Base-by-base conservation (phyloP, 2,888 invertebrate genomes). In the Toxonevra muliebris region DNA sequence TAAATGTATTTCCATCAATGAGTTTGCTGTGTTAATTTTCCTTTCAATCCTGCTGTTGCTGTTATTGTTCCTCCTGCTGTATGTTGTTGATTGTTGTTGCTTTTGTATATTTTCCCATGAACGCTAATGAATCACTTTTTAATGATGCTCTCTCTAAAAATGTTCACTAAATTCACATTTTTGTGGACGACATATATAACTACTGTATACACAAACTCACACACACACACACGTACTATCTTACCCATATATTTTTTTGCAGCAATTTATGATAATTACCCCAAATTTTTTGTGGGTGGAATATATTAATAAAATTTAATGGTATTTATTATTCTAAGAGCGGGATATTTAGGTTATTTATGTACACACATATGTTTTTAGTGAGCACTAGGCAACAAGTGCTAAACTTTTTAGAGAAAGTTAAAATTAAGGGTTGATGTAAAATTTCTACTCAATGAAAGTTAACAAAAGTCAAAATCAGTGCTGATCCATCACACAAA, bases 91-190 rank as follows among this genome's bases (percentile, higher is more conserved):
- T 15, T 52, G 58, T 58, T 50, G 13, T 41, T 15, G 20, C 50
- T 30, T 50, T 30, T 48, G 42, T 42, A 20, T 42, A 10, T 19
- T 66, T 54, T 54, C 41, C 5, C 30, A 19, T 65, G 50, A 52
- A 52, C 41, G 53, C 30, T 61, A 61, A 61, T 61, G 61, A 61
- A 52, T 61, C 53, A 61, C 61, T 61, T 52, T 61, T 53, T 40
- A 61, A 52, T 52, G 52, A 15, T 13, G 42, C 52, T 61, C 61
- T 11, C 12, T 48, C 15, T 48, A 2, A n/a, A 48, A 61, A 52
- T 52, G 52, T 61, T 61, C 61, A 61, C 52, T 61, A 52, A 61
- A 61, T 15, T 61, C 53, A 52, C 52, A 52, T 52, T 61, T 61
- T 52, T 52, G 20, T 30, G 20, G 2, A 41, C 8, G 40, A 40